Evolutionary conservation across 2,113 vertebrate species (phyloP).

Genomic region (Camelus bactrianus): DNA sequence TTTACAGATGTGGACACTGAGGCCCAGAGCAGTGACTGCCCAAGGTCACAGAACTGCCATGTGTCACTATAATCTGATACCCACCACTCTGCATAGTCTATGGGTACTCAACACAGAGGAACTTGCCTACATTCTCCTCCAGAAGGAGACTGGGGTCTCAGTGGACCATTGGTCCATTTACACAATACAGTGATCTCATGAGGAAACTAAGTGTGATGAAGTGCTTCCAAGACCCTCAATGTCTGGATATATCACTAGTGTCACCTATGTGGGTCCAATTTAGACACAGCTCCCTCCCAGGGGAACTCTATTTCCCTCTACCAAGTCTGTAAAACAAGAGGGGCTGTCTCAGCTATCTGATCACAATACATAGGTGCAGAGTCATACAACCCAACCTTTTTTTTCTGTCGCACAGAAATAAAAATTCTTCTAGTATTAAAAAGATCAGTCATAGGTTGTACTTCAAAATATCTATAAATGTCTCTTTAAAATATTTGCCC

Average conservation of each 20-base stretch:
- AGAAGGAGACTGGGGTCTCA: not conserved
- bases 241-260: not conserved
- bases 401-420: not conserved
- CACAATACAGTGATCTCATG: not conserved
- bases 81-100: rapidly evolving
- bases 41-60: not conserved
- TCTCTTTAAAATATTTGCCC: constrained; percentile 57
- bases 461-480: constrained; percentile 58
- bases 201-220: not conserved
- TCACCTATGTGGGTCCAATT: not conserved
- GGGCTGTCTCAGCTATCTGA: not conserved
- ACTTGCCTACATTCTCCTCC: not conserved
- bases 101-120: not conserved
- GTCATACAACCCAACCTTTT: not conserved
- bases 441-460: constrained; percentile 18
- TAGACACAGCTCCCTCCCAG: not conserved
- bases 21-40: not conserved
- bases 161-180: not conserved
- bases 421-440: constrained; percentile 62
- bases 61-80: not conserved
- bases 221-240: not conserved
- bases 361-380: not conserved
- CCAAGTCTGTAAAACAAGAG: not conserved
- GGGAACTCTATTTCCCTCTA: not conserved
- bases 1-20: not conserved